Percentiles rank a stretch among this genome's conserved stretches.
These are phyloP conservation scores for Emys orbicularis DNA, from an alignment of 2,797 vertebrate species.

Conservation along the genomic window DNA sequence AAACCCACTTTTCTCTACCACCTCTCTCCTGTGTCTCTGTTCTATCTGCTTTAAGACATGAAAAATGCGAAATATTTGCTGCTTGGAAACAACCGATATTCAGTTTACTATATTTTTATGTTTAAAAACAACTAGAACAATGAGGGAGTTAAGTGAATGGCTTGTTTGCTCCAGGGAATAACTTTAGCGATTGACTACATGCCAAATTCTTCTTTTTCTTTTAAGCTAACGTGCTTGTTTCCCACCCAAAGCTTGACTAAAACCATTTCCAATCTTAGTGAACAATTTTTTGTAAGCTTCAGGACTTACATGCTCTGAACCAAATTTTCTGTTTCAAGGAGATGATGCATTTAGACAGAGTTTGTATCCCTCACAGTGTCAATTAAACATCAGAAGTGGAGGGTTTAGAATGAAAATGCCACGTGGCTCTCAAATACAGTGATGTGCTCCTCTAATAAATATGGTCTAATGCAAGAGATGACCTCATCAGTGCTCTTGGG, in stretches of 20 bases:
- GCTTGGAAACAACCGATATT: not conserved
- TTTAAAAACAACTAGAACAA: not conserved
- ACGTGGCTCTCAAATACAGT: not conserved
- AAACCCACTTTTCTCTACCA: not conserved
- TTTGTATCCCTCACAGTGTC: not conserved
- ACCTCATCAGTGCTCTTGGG: rapidly evolving
- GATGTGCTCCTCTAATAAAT: rapidly evolving
- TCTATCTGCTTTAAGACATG: not conserved
- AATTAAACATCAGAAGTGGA: rapidly evolving
- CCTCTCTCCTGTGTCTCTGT: not conserved
- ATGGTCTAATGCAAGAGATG: not conserved
- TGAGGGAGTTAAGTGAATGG: rapidly evolving
- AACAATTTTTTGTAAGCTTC: not conserved
- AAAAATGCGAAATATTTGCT: not conserved
- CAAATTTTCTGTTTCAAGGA: not conserved
- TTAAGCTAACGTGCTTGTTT: rapidly evolving
- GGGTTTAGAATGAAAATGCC: not conserved
- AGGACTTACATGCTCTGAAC: rapidly evolving
- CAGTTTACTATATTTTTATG: not conserved
- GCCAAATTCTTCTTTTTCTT: not conserved
- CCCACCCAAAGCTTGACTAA: not conserved
- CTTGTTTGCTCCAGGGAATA: not conserved
- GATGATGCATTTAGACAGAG: rapidly evolving
- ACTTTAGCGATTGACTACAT: not conserved
- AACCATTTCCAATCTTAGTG: not conserved